A percentile compares a stretch with the other conserved stretches of the same genome.
Conservation (phyloP, 2,797 vertebrate genomes). For the Acanthis flammea region DNA sequence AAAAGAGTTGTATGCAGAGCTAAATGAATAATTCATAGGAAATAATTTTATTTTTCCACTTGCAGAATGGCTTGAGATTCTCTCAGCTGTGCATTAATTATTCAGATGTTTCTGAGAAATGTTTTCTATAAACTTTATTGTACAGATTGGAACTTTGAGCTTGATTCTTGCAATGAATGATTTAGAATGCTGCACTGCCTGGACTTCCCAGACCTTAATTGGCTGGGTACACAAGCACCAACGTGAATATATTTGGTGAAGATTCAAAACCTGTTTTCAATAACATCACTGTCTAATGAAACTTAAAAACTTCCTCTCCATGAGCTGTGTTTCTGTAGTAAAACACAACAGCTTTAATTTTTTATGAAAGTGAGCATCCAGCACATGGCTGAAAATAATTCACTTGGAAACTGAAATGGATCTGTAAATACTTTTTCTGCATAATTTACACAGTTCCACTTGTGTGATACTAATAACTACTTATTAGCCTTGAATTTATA, state of each 20-base stretch:
- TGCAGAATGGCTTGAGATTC: conserved; percentile 13
- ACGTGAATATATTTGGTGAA: background rate
- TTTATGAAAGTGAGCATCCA: conserved; percentile 23
- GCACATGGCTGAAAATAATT: background rate
- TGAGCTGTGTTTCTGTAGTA: background rate
- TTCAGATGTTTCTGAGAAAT: conserved; percentile 41
- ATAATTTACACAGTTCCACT: conserved; percentile 19
- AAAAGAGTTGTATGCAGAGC: background rate
- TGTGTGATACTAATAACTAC: background rate
- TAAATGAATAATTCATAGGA: conserved; percentile 46
- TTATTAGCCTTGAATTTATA: conserved; percentile 19
- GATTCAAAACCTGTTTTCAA: background rate
- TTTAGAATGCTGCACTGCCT: background rate
- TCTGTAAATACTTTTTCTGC: conserved; percentile 29
- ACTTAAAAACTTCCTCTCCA: background rate
- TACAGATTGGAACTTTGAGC: conserved; percentile 2
- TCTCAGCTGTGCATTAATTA: conserved; percentile 48
- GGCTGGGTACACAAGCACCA: background rate
- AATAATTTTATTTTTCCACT: background rate
- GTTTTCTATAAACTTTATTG: background rate
- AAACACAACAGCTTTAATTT: conserved; percentile 19
- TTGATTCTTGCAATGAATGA: background rate
- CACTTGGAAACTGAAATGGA: conserved; percentile 4
- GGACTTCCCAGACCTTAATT: background rate
- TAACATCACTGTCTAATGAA: background rate